phyloP scores from a whole-genome alignment of 64 coral and sea anemone species.

The Pachyseris speciosa region DNA sequence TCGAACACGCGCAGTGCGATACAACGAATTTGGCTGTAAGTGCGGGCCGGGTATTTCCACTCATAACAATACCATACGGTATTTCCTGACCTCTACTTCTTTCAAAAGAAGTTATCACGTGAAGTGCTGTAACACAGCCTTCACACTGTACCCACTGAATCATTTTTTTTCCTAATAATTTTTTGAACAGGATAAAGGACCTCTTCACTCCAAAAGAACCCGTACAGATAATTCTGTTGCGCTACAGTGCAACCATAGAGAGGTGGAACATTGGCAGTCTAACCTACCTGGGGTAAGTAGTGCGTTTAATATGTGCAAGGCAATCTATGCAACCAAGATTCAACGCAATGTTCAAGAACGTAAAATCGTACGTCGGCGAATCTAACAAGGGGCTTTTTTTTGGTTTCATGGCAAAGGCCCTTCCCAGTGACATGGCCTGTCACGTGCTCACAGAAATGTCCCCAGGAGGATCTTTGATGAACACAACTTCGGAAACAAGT shows the following conservation, averaged over 20 bases:
- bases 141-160: background rate
- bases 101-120: too few species aligned
- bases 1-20: too few species aligned
- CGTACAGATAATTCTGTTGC: background rate
- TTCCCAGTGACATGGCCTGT: slow-evolving; percentile 86
- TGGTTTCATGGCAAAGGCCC: slow-evolving; percentile 33
- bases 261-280: slow-evolving; percentile 9
- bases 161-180: background rate
- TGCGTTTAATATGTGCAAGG: too few species aligned
- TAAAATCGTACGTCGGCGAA: background rate
- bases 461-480: slow-evolving; percentile 87
- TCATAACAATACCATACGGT: too few species aligned
- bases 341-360: too few species aligned
- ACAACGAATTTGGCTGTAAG: too few species aligned
- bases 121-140: background rate
- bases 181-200: background rate
- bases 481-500: slow-evolving; percentile 45
- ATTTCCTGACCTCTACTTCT: too few species aligned
- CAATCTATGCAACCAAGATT: too few species aligned
- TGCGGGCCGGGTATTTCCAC: too few species aligned
- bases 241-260: background rate
- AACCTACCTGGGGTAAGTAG: slow-evolving; percentile 33
- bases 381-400: background rate
- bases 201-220: background rate
- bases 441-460: slow-evolving; percentile 95